These are phyloP conservation scores for Dicranocentrus wangi DNA, from an alignment of 2,888 invertebrate genomes.

Conservation along the genomic window DNA sequence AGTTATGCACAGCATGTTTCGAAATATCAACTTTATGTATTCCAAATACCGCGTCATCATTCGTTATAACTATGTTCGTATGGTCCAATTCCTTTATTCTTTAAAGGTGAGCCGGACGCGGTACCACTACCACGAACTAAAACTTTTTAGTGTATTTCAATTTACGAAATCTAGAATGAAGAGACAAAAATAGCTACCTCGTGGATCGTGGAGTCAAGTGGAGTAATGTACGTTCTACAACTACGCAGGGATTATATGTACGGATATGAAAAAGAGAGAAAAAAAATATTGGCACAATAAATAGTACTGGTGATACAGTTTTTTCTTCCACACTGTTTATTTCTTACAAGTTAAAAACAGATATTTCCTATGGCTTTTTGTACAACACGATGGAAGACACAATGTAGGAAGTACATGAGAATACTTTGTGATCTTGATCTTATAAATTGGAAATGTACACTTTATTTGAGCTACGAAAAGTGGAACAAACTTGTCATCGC, in stretches of 20 bases:
- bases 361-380: too few species aligned
- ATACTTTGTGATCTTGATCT: too few species aligned
- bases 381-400: too few species aligned
- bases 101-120: too few species aligned
- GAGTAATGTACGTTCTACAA: background rate
- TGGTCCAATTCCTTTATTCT: constrained; percentile 25
- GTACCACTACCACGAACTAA: background rate
- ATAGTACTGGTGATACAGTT: constrained; percentile 24
- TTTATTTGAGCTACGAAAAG: too few species aligned
- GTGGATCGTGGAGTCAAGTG: background rate
- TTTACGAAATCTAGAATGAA: background rate
- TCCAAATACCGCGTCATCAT: background rate
- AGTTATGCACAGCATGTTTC: background rate
- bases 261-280: background rate
- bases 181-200: constrained; percentile 39
- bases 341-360: too few species aligned
- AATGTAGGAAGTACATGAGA: too few species aligned
- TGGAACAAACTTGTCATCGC: too few species aligned
- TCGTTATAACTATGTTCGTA: background rate
- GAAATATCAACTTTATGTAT: background rate
- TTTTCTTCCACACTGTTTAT: background rate
- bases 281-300: constrained; percentile 55
- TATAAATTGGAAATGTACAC: too few species aligned
- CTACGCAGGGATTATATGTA: background rate
- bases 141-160: background rate